A percentile compares a stretch with the other conserved stretches of the same genome.
Conservation (phyloP, 2,888 invertebrate genomes). For the Proisotoma minuta region DNA sequence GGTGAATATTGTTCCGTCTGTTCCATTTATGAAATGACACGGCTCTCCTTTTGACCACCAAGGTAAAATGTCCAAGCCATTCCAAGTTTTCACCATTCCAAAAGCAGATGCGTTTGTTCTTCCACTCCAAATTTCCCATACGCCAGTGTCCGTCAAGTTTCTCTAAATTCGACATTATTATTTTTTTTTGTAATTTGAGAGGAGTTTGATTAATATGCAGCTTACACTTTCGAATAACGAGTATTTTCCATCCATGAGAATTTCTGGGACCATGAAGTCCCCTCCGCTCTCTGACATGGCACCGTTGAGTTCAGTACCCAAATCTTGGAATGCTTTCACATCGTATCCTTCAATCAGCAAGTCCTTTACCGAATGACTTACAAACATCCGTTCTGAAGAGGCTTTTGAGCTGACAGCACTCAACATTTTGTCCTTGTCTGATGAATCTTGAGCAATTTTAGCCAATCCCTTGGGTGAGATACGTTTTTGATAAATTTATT, state of each 20-base stretch:
- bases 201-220: too few relatives aligned
- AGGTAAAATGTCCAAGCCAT: slow-evolving; percentile 34
- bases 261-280: slow-evolving; percentile 31
- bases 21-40: slow-evolving; percentile 48
- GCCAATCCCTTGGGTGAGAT: slow-evolving; percentile 21
- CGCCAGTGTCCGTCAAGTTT: slow-evolving; percentile 40
- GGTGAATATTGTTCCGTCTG: slow-evolving; percentile 47
- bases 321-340: slow-evolving; percentile 29
- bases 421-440: slow-evolving; percentile 26
- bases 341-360: slow-evolving; percentile 41
- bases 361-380: slow-evolving; percentile 36
- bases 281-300: slow-evolving; percentile 20
- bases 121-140: slow-evolving; percentile 36
- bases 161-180: slow-evolving; percentile 26
- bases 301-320: slow-evolving; percentile 36
- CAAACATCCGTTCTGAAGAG: slow-evolving; percentile 30
- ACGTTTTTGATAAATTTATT: not conserved
- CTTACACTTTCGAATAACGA: slow-evolving; percentile 37
- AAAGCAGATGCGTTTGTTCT: slow-evolving; percentile 23
- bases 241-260: slow-evolving; percentile 33
- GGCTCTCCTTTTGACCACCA: slow-evolving; percentile 42
- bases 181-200: slow-evolving; percentile 5
- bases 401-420: slow-evolving; percentile 8
- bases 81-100: slow-evolving; percentile 31
- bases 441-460: slow-evolving; percentile 24